Evolutionary conservation across 2,113 vertebrate genomes (phyloP), one percentile per base, ranked within the genome.

Genomic region (Bubo bubo): DNA sequence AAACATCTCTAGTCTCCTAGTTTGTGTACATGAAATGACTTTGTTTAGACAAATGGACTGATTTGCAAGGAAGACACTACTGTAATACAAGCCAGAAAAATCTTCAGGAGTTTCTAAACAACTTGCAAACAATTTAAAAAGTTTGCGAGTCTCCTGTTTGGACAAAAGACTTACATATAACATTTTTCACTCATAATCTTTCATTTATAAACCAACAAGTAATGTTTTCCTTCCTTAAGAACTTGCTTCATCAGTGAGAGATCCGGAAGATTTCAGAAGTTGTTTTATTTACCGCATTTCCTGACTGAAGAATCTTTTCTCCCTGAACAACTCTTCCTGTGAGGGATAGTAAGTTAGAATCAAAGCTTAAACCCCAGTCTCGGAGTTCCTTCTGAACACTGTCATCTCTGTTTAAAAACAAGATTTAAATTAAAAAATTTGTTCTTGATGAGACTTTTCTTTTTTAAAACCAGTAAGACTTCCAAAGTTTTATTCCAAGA

Each of bases 341-440:
- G 86, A 99, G 97, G 56, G 97, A 98, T n/a, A 99, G 88, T 64
- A 99, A 96, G 34, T 98, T 96, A 45, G 98, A 98, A 90, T 99
- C 99, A 92, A 99, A 99, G 95, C 95, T 98, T 43, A 99, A 96
- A 47, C 99, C 99, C 99, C 99, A 99, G 88, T 98, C 98, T 9
- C 91, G 97, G 74, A 99, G 96, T 58, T 99, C 99, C 50, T 97
- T 96, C 97, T 99, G 99, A 21, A 98, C 99, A 0, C 98, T 98
- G 24, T 98, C 73, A 53, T 99, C 98, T 88, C 99, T 99, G 92
- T 66, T 56, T 35, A 95, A 95, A 94, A 81, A 91, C 23, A 94
- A 74, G 43, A 95, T 34, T 74, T n/a, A 50, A 72, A 72, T 87
- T 35, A 90, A 90, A 60, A 2, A 2, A 52, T 53, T 11, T 47